These are phyloP conservation scores for Oxyura jamaicensis DNA, from an alignment of 2,113 vertebrate genomes.

Conservation along the genomic window DNA sequence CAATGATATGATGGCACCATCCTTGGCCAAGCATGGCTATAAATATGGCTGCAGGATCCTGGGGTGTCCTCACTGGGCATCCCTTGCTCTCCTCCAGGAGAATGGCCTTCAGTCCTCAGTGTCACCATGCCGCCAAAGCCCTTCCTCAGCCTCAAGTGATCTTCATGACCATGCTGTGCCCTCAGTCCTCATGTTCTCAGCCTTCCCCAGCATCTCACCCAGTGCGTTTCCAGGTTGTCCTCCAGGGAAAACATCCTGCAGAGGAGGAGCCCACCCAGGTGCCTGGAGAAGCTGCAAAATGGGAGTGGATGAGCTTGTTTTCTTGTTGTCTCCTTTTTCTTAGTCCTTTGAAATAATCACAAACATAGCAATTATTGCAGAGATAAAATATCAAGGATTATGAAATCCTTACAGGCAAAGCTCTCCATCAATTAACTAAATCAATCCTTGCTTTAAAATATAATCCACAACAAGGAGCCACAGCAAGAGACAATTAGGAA, in stretches of 20 bases:
- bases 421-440: conserved; percentile 56
- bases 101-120: neutral
- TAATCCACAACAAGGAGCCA: conserved; percentile 32
- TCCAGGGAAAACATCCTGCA: neutral
- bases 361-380: conserved; percentile 50
- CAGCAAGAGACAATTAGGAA: neutral
- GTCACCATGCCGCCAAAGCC: neutral
- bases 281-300: conserved; percentile 4
- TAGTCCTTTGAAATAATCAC: conserved; percentile 51
- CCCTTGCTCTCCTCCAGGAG: neutral
- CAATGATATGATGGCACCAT: neutral
- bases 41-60: too few species aligned
- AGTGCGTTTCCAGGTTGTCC: neutral
- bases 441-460: conserved; percentile 48
- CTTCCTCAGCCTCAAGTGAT: neutral
- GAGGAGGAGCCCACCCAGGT: conserved; percentile 27
- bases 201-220: neutral
- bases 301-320: conserved; percentile 22
- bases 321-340: conserved; percentile 28
- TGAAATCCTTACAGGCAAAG: conserved; percentile 59
- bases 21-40: neutral
- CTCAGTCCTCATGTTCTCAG: neutral
- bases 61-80: neutral
- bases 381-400: conserved; percentile 67
- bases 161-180: neutral